Evolutionary conservation across 2,113 vertebrate genomes (phyloP).

Genomic region (Perognathus longimembris): DNA sequence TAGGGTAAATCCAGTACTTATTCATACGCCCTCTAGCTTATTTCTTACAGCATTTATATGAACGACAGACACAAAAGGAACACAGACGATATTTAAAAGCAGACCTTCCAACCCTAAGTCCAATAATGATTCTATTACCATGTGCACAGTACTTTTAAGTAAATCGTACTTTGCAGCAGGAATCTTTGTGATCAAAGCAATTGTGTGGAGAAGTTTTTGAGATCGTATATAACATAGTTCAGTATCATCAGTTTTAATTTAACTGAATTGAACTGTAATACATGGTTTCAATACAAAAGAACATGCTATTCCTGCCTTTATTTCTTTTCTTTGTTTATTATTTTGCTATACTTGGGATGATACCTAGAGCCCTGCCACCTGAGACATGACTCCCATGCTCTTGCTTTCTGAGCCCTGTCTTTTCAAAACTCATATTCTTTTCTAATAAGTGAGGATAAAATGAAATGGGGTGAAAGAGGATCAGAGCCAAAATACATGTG

Average conservation of each 20-base stretch:
- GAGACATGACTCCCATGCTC: background rate
- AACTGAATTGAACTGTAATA: background rate
- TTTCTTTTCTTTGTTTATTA: no score
- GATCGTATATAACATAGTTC: background rate
- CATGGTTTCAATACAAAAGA: background rate
- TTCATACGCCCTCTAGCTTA: background rate
- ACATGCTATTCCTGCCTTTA: background rate
- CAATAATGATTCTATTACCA: background rate
- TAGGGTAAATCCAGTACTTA: background rate
- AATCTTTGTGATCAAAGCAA: slow-evolving; percentile 5
- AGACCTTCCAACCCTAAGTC: background rate
- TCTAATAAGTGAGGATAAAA: background rate
- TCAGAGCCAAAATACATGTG: background rate
- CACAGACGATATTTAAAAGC: background rate
- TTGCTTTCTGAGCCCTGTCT: background rate
- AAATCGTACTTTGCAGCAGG: background rate
- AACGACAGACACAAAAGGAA: background rate
- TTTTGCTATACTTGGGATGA: no score
- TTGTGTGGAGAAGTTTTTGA: background rate
- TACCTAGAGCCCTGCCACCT: no score
- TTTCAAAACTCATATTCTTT: background rate
- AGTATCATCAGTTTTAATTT: background rate
- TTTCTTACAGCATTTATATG: background rate
- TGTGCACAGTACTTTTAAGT: background rate
- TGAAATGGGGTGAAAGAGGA: background rate